phyloP scores from a whole-genome alignment of 2,113 vertebrate genomes.

The Pseudopipra pipra region DNA sequence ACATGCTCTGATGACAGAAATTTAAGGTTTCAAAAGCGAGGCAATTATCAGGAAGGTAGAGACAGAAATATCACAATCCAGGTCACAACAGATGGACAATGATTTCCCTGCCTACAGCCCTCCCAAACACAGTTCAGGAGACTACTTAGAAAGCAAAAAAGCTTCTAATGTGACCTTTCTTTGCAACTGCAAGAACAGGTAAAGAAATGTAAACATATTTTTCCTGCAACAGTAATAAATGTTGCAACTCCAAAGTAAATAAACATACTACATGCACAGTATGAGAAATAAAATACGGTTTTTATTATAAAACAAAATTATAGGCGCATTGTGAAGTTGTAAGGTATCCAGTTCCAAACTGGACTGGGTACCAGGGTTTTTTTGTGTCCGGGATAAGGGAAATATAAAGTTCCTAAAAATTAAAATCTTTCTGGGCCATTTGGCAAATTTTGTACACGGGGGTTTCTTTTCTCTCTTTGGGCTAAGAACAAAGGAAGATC shows the following conservation, averaged over 20 bases:
- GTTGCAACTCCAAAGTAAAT: neutral
- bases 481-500: too few relatives aligned
- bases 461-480: too few relatives aligned
- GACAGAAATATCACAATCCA: neutral
- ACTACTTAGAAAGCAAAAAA: neutral
- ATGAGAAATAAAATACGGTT: too few relatives aligned
- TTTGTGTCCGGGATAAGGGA: too few relatives aligned
- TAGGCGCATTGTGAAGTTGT: too few relatives aligned
- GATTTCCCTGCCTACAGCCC: neutral
- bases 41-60: neutral
- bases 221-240: neutral
- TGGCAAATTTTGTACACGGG: too few relatives aligned
- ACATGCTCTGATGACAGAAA: neutral
- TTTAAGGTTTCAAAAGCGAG: neutral
- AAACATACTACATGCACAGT: neutral
- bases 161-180: neutral
- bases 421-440: too few relatives aligned
- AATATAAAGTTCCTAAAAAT: too few relatives aligned
- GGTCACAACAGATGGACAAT: neutral
- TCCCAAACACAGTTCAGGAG: neutral
- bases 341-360: too few relatives aligned
- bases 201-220: neutral
- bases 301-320: too few relatives aligned
- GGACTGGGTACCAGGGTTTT: too few relatives aligned
- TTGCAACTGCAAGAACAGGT: neutral